A percentile compares a stretch with the other conserved stretches of the same genome.
phyloP scores from a whole-genome alignment of 2,888 invertebrate genomes.

The Euphydryas editha region DNA sequence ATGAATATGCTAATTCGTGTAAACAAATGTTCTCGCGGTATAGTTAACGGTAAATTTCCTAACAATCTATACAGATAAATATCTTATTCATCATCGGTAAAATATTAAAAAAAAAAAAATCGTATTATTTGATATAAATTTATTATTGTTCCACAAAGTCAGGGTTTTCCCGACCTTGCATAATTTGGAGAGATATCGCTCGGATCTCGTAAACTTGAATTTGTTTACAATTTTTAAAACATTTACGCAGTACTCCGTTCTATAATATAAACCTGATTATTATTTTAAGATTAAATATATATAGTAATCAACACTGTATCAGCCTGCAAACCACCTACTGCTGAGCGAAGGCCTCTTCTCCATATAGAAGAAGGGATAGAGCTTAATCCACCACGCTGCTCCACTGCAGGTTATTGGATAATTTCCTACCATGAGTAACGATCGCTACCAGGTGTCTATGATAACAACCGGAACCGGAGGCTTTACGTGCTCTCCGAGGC shows the following conservation, averaged over 20 bases:
- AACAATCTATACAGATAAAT: conserved; percentile 3
- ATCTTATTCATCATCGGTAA: background rate
- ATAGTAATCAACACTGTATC: too few species aligned
- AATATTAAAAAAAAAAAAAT: too few species aligned
- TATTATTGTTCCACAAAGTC: conserved; percentile 14
- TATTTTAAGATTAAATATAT: background rate
- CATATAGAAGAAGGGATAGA: too few species aligned
- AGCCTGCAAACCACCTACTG: too few species aligned
- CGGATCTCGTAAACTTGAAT: conserved; percentile 15
- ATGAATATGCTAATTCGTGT: conserved; percentile 3
- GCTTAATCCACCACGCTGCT: too few species aligned
- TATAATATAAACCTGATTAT: background rate
- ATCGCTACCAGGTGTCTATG: too few species aligned
- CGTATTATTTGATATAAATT: conserved; percentile 14
- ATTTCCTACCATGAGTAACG: too few species aligned
- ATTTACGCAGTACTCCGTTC: conserved; percentile 14
- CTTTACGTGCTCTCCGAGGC: too few species aligned
- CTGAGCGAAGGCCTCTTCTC: too few species aligned
- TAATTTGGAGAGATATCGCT: conserved; percentile 16
- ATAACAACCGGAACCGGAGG: too few species aligned
- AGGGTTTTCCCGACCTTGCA: conserved; percentile 35
- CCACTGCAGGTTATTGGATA: too few species aligned
- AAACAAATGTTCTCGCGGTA: conserved; percentile 3
- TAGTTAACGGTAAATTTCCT: conserved; percentile 8
- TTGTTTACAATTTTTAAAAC: conserved; percentile 19